These are phyloP conservation scores for Salvelinus namaycush DNA, from an alignment of 2,113 vertebrate species.

Conservation along the genomic window DNA sequence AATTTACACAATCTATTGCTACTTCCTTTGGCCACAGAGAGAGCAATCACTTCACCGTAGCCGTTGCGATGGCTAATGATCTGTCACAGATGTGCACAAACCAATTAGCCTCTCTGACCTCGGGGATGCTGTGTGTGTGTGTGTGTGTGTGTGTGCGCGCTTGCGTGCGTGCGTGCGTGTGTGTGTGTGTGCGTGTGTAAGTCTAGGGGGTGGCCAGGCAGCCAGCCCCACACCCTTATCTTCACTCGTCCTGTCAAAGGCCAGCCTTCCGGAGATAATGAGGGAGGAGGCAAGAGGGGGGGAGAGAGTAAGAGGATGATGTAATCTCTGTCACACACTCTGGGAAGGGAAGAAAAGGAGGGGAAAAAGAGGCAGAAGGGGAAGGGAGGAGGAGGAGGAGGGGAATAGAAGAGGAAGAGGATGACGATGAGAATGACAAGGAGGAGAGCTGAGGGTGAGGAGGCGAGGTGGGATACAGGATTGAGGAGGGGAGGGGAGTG, in stretches of 20 bases:
- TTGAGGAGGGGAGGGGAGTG: slow-evolving; percentile 2
- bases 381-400: background rate
- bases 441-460: background rate
- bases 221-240: slow-evolving; percentile 46
- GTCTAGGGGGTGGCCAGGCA: background rate
- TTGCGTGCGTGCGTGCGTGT: slow-evolving; percentile 10
- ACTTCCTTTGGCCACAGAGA: slow-evolving; percentile 17
- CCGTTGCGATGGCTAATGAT: slow-evolving; percentile 54
- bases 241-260: slow-evolving; percentile 39
- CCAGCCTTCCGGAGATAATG: slow-evolving; percentile 27
- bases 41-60: slow-evolving; percentile 38
- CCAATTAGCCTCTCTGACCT: slow-evolving; percentile 69
- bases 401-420: background rate
- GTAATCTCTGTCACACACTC: slow-evolving; percentile 48
- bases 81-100: slow-evolving; percentile 62
- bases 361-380: slow-evolving; percentile 35
- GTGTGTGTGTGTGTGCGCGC: slow-evolving; percentile 24
- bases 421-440: background rate
- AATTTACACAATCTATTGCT: slow-evolving; percentile 14
- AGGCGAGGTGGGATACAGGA: background rate
- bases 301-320: slow-evolving; percentile 7
- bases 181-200: background rate
- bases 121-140: slow-evolving; percentile 46
- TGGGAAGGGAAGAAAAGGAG: slow-evolving; percentile 8
- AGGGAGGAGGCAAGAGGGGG: background rate